These are phyloP conservation scores for Morus bassanus DNA, from an alignment of 2,797 vertebrate species.

Conservation along the genomic window DNA sequence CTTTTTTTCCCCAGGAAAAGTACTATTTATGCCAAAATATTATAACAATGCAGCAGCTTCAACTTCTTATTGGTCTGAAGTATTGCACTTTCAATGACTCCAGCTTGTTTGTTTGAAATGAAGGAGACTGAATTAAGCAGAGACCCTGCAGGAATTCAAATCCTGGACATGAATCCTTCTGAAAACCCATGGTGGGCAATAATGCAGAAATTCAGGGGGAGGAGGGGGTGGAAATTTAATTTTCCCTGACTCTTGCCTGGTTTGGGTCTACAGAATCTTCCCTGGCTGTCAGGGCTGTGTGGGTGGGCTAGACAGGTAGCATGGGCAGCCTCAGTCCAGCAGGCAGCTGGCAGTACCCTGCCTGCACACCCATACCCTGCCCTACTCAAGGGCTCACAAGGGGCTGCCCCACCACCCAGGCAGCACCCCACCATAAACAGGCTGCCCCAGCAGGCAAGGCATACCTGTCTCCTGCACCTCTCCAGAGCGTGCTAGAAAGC, in stretches of 20 bases:
- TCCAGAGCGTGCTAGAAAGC: neutral
- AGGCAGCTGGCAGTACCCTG: neutral
- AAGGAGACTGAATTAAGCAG: neutral
- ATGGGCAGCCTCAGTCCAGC: neutral
- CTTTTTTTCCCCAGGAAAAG: neutral
- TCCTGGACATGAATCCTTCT: neutral
- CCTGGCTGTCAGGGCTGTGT: neutral
- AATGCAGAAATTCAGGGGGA: neutral
- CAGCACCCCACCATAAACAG: neutral
- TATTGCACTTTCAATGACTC: neutral
- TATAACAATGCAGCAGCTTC: neutral
- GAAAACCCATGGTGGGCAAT: neutral
- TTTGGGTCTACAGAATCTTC: neutral
- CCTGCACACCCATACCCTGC: neutral
- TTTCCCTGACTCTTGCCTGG: neutral
- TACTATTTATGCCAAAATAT: neutral
- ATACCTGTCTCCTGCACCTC: fast-evolving
- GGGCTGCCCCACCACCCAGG: neutral
- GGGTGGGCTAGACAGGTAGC: too few species aligned
- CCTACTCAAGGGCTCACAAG: neutral
- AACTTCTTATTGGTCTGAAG: neutral
- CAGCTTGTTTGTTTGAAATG: neutral
- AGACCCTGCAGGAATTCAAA: neutral
- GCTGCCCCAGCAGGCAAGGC: neutral
- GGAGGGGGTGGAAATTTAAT: too few species aligned